These are phyloP conservation scores for Megalonaias nervosa DNA, from an alignment of 1,140 invertebrate species.

Conservation along the genomic window DNA sequence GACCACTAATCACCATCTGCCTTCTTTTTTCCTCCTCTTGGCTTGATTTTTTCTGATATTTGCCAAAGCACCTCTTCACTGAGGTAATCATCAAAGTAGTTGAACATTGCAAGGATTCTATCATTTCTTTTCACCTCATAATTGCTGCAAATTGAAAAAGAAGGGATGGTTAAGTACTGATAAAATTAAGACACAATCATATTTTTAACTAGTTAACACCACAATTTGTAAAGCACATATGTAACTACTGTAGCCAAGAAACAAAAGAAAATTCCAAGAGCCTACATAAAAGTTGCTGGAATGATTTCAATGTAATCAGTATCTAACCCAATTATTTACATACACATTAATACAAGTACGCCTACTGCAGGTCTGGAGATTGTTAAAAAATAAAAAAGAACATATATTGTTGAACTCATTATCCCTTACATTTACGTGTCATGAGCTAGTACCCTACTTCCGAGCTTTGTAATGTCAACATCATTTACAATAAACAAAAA, in stretches of 20 bases:
- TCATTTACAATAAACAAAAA: too few relatives aligned
- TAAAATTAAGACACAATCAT: not conserved
- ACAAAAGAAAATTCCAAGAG: not conserved
- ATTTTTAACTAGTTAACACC: not conserved
- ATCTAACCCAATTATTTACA: too few relatives aligned
- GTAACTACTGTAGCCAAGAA: not conserved
- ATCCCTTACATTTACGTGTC: too few relatives aligned
- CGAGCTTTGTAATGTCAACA: too few relatives aligned
- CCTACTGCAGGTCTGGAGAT: too few relatives aligned
- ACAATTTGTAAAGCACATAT: not conserved
- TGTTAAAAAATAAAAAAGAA: too few relatives aligned
- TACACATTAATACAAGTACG: too few relatives aligned
- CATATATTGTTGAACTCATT: too few relatives aligned
- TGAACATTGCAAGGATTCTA: conserved; percentile 94
- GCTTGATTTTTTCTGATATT: conserved; percentile 96
- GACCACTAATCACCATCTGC: too few relatives aligned
- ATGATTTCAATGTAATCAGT: too few relatives aligned
- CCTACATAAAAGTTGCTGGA: not conserved
- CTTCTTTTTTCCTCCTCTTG: conserved; percentile 74
- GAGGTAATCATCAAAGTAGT: conserved; percentile 95
- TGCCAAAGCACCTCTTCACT: conserved; percentile 98
- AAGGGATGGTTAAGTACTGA: not conserved
- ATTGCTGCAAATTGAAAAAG: conserved; percentile 72
- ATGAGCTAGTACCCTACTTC: too few relatives aligned
- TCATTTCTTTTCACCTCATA: conserved; percentile 84